A percentile compares a stretch with the other conserved stretches of the same genome.
Conservation (phyloP, 2,113 vertebrate genomes). For the Climacteris rufus region DNA sequence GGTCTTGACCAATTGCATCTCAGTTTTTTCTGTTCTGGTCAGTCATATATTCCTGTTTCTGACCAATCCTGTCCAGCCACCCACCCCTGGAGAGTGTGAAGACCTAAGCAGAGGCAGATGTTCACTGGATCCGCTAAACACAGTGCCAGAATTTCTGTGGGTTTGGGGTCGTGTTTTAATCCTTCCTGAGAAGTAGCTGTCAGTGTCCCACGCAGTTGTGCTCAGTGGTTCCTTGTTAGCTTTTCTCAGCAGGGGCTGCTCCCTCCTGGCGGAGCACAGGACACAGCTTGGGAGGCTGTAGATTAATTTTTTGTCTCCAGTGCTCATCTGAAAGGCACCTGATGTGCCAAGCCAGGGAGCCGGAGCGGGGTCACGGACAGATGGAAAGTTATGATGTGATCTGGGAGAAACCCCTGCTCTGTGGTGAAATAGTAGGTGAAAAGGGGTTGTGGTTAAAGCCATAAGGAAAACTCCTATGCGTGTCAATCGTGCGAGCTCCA, state of each 20-base stretch:
- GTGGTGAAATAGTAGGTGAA: not conserved
- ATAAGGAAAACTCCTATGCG: not conserved
- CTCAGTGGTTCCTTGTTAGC: not conserved
- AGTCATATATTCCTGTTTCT: not conserved
- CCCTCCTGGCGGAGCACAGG: not conserved
- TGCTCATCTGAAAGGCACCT: not conserved
- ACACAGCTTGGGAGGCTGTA: not conserved
- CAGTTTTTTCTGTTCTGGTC: not conserved
- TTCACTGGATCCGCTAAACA: not conserved
- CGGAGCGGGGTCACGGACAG: rapidly evolving
- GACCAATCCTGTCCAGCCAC: not conserved
- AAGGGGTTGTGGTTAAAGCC: not conserved
- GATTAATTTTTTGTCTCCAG: not conserved
- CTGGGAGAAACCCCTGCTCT: not conserved
- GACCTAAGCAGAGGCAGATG: not conserved
- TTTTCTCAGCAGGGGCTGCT: constrained; percentile 1
- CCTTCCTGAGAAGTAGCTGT: not conserved
- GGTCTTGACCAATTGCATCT: not conserved
- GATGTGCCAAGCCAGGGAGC: rapidly evolving
- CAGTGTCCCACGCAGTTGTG: not conserved
- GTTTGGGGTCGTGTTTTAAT: not conserved
- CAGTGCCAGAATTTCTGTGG: not conserved
- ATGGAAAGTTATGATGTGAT: not conserved
- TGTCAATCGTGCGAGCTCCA: rapidly evolving
- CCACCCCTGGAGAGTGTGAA: not conserved